Conservation (phyloP, 2,113 vertebrate genomes). For the Melanostigma gelatinosum region DNA sequence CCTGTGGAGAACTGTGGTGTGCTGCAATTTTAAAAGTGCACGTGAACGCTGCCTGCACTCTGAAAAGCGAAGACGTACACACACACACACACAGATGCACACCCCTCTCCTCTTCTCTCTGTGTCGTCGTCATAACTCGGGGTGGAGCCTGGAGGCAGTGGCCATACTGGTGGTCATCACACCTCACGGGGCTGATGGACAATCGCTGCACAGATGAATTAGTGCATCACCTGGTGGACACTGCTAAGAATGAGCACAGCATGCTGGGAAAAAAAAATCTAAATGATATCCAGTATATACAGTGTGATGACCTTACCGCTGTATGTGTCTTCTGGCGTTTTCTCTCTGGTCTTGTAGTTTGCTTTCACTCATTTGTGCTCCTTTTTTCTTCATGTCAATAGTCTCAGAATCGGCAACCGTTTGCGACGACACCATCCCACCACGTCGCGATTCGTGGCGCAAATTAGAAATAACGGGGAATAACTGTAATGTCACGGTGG, state of each 20-base stretch:
- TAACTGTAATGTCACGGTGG: background rate
- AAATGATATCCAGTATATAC: background rate
- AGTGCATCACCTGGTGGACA: slow-evolving; percentile 81
- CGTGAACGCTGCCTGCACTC: slow-evolving; percentile 56
- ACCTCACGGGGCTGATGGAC: slow-evolving; percentile 47
- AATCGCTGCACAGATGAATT: slow-evolving; percentile 61
- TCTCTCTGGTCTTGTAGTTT: background rate
- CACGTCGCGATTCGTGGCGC: background rate
- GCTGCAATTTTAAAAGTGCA: slow-evolving; percentile 61
- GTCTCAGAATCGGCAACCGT: background rate
- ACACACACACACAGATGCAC: slow-evolving; percentile 19
- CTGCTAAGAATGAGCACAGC: slow-evolving; percentile 54
- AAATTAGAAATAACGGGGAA: background rate
- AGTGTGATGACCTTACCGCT: background rate
- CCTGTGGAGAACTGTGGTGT: slow-evolving; percentile 66
- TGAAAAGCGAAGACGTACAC: slow-evolving; percentile 1
- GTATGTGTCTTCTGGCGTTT: background rate
- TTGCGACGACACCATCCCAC: slow-evolving; percentile 10
- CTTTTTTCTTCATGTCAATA: background rate
- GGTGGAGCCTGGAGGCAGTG: slow-evolving; percentile 23
- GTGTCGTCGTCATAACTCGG: slow-evolving; percentile 18
- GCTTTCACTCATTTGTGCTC: background rate
- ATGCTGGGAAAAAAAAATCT: slow-evolving; percentile 9
- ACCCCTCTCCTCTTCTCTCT: background rate
- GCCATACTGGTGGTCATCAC: slow-evolving; percentile 43